These are phyloP conservation scores for Pseudomyrmex cubaensis DNA, from an alignment of 1,140 invertebrate species.

Conservation along the genomic window DNA sequence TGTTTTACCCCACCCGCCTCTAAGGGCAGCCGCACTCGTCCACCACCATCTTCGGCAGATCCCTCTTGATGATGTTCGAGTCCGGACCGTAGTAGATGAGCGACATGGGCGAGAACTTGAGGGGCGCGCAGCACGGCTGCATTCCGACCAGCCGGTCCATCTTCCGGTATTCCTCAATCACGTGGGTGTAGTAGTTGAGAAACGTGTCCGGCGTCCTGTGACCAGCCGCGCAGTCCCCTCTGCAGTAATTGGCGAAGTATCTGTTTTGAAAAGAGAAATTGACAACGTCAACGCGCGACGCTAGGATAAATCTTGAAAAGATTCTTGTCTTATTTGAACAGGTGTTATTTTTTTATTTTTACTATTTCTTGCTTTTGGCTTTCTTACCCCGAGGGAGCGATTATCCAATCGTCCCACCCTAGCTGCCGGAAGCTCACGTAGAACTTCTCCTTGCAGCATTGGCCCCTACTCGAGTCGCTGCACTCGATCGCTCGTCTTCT, in stretches of 20 bases:
- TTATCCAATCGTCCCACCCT: conserved; percentile 98
- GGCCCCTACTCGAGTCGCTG: conserved; percentile 89
- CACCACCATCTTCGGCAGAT: conserved; percentile 98
- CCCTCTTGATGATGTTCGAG: conserved; percentile 96
- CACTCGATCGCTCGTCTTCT: conserved; percentile 93
- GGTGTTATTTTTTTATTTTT: background rate
- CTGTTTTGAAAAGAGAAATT: conserved; percentile 77
- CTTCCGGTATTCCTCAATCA: conserved; percentile 94
- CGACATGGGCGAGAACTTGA: conserved; percentile 96
- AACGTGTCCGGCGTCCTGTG: conserved; percentile 93
- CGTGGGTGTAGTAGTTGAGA: conserved; percentile 94
- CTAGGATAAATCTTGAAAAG: background rate
- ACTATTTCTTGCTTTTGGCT: conserved; percentile 4
- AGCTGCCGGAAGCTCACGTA: conserved; percentile 96
- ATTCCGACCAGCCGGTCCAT: conserved; percentile 90
- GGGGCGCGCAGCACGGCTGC: conserved; percentile 96
- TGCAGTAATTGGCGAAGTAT: conserved; percentile 97
- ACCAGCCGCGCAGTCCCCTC: conserved; percentile 92
- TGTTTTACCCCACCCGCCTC: conserved; percentile 53
- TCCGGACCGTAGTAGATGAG: conserved; percentile 97
- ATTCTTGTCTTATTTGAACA: background rate
- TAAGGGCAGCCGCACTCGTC: conserved; percentile 98
- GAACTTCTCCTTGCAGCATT: conserved; percentile 96
- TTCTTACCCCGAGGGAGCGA: conserved; percentile 90
- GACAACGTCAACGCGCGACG: background rate